Base-by-base conservation (phyloP, 2,797 vertebrate genomes). In the Furcifer pardalis region DNA sequence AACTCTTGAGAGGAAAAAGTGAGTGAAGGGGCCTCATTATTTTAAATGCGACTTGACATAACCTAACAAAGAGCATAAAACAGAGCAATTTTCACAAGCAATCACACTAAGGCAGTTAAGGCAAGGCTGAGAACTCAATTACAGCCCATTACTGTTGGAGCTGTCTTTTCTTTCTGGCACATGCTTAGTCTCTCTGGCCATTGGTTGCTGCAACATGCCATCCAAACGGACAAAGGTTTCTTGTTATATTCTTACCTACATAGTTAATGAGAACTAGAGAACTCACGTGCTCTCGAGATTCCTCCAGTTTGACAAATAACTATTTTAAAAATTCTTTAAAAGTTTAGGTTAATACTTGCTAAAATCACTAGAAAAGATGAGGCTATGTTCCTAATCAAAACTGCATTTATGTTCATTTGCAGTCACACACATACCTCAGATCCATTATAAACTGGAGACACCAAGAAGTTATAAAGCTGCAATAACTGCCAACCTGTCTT, bases 81-180 rank as follows among this genome's bases (percentile, higher is more conserved):
- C 89, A 91, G 93, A 93, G 91, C 91, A 93, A 88, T 94, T 96
- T 95, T 95, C 94, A 95, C 95, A 95, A 93, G 89, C 93, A 93
- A 93, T 95, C 90, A 32, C 91, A 89, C 93, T 84, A 81, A 23
- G 87, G 90, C 90, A 92, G 91, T 94, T 95, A 92, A 92, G 95
- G 91, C 91, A 94, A 93, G 91, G 85, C 90, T 84, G 90, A 95
- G 92, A 94, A 95, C 94, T 96, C 95, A 95, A 92, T 96, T 95
- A 95, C 81, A 94, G 87, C 85, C 90, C 88, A 90, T 95, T 94
- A 94, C 92, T 90, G 93, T 92, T 0, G 0, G 86, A 93, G 66
- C 86, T 81, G 56, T 89, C 82, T 91, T 88, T 12, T 9, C 68
- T 49, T 9, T 72, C 91, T 73, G 85, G 88, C 83, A 86, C 84